These are phyloP conservation scores for Brachylomia viminalis DNA, from an alignment of 2,888 invertebrate genomes.

Conservation along the genomic window DNA sequence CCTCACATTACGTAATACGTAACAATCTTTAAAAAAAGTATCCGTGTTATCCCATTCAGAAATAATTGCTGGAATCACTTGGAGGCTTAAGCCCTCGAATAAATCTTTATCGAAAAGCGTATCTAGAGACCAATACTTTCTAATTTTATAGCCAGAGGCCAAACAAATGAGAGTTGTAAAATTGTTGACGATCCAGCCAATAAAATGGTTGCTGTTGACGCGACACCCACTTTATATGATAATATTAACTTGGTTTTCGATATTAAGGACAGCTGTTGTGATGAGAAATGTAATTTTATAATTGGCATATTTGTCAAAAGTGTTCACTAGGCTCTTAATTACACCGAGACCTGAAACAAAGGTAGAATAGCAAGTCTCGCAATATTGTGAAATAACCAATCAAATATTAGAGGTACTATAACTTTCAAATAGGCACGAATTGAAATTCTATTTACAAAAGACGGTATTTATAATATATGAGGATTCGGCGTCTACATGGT, in stretches of 20 bases:
- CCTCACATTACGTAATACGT: conserved; percentile 74
- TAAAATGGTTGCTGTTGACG: conserved; percentile 57
- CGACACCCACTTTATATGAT: conserved; percentile 62
- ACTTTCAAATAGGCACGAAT: not conserved
- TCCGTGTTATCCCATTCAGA: conserved; percentile 69
- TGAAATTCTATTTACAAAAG: not conserved
- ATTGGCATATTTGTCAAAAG: conserved; percentile 16
- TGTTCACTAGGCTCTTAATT: not conserved
- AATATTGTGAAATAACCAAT: not conserved
- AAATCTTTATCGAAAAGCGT: conserved; percentile 85
- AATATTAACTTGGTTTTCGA: conserved; percentile 38
- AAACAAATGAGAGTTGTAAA: conserved; percentile 84
- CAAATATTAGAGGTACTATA: not conserved
- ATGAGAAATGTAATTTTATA: conserved; percentile 17
- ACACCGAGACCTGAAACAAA: not conserved
- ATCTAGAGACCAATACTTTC: conserved; percentile 81
- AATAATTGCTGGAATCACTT: conserved; percentile 80
- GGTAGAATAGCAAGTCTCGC: not conserved
- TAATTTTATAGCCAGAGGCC: conserved; percentile 87
- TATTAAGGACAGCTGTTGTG: conserved; percentile 49
- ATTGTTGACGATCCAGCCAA: conserved; percentile 78
- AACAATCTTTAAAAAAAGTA: conserved; percentile 72
- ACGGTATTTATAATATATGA: not conserved
- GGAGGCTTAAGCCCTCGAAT: conserved; percentile 78
- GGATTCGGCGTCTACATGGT: not conserved